Percentiles rank a stretch among this genome's conserved stretches.
Evolutionary conservation across 2,888 invertebrate genomes (phyloP).

Genomic region (Neoaliturus tenellus): DNA sequence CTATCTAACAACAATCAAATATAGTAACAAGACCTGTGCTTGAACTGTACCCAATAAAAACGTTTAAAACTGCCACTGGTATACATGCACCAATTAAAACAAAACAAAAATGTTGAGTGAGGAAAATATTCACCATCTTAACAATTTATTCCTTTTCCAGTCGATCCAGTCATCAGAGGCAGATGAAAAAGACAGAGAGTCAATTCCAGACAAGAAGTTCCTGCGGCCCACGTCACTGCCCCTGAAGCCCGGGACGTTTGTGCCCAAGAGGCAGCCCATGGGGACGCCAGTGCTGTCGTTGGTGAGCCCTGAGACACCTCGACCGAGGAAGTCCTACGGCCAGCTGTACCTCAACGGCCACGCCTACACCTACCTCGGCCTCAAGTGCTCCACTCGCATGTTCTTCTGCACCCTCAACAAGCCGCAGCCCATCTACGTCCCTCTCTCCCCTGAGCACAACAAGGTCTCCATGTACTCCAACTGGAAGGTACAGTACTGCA

Average conservation of each 20-base stretch:
- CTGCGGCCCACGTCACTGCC: conserved; percentile 89
- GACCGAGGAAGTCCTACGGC: conserved; percentile 92
- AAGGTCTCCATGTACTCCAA: conserved; percentile 98
- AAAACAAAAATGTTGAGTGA: too few relatives aligned
- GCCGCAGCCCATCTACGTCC: conserved; percentile 95
- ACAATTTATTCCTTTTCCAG: conserved; percentile 5
- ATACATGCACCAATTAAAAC: too few relatives aligned
- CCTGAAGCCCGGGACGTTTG: conserved; percentile 89
- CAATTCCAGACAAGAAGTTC: conserved; percentile 63
- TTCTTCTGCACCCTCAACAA: conserved; percentile 96
- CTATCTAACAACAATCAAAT: too few relatives aligned
- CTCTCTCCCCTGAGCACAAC: conserved; percentile 83
- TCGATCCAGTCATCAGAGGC: neutral
- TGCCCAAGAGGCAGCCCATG: conserved; percentile 88
- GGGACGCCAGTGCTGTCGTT: conserved; percentile 89
- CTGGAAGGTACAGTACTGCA: too few relatives aligned
- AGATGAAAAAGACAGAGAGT: conserved; percentile 4
- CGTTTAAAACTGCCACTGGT: too few relatives aligned
- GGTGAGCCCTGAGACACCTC: conserved; percentile 93
- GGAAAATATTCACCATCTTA: too few relatives aligned
- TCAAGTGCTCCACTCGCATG: conserved; percentile 93
- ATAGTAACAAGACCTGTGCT: too few relatives aligned
- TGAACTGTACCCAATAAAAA: too few relatives aligned
- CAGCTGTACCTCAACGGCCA: conserved; percentile 94
- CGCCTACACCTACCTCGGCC: conserved; percentile 92